Conservation (phyloP, 2,888 invertebrate species). For the Caprella mutica region DNA sequence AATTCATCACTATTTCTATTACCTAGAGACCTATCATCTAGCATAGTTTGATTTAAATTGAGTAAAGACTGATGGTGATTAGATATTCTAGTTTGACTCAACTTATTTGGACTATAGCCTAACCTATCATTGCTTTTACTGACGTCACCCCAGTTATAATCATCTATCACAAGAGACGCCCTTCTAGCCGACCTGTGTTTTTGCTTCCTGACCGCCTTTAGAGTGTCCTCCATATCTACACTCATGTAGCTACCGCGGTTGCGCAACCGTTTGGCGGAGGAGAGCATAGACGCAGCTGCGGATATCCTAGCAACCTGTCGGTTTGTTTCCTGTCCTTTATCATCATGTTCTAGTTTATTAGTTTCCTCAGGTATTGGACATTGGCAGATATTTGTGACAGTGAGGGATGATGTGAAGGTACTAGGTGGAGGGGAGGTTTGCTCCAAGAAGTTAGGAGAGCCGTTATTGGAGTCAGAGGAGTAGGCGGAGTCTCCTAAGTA, state of each 20-base stretch:
- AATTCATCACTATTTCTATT: not conserved
- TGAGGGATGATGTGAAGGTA: conserved; percentile 16
- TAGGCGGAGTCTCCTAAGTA: conserved; percentile 31
- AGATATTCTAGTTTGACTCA: too few species aligned
- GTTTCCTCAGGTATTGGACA: conserved; percentile 31
- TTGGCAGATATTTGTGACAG: conserved; percentile 24
- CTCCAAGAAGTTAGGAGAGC: conserved; percentile 22
- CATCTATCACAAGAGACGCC: conserved; percentile 22
- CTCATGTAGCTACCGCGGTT: conserved; percentile 12
- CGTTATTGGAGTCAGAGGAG: conserved; percentile 26
- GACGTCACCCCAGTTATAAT: conserved; percentile 12
- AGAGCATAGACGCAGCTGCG: conserved; percentile 6
- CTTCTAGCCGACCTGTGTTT: conserved; percentile 21
- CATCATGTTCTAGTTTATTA: conserved; percentile 7
- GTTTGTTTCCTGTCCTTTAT: conserved; percentile 15
- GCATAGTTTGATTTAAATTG: conserved; percentile 5
- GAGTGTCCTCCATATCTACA: conserved; percentile 28
- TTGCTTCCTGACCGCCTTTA: conserved; percentile 15
- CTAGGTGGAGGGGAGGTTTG: conserved; percentile 7
- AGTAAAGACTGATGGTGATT: conserved; percentile 6
- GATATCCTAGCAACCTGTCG: conserved; percentile 6
- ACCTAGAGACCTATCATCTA: conserved; percentile 5
- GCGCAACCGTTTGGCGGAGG: conserved; percentile 1
- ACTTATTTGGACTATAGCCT: too few species aligned
- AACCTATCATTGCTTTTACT: not conserved